Evolutionary conservation across 2,113 vertebrate species (phyloP).

Genomic region (Anser cygnoides): DNA sequence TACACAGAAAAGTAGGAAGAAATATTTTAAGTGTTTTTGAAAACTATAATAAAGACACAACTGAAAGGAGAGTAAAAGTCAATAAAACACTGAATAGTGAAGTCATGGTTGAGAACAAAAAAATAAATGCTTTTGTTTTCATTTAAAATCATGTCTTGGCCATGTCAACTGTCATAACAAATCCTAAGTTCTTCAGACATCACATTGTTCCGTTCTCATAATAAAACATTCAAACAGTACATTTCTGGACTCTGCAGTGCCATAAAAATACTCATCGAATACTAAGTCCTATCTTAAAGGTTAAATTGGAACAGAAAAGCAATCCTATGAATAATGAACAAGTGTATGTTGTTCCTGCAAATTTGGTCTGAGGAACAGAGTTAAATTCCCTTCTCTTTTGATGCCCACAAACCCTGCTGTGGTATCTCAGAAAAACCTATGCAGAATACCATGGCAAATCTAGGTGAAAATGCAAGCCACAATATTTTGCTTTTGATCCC

Average conservation of each 20-base stretch:
- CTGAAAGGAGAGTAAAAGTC: neutral
- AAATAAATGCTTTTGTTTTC: neutral
- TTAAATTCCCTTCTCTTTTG: neutral
- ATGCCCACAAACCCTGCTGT: neutral
- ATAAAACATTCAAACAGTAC: neutral
- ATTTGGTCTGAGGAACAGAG: neutral
- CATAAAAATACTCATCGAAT: neutral
- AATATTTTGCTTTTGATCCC: neutral
- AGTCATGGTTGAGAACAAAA: neutral
- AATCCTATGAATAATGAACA: neutral
- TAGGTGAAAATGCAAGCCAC: neutral
- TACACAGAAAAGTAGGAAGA: neutral
- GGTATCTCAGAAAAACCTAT: neutral
- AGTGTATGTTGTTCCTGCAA: neutral
- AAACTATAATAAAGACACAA: neutral
- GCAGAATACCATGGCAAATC: neutral
- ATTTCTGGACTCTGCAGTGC: neutral
- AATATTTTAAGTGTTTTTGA: neutral
- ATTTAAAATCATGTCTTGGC: neutral
- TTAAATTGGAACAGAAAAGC: neutral
- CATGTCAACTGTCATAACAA: neutral
- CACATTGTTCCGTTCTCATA: neutral
- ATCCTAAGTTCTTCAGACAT: neutral
- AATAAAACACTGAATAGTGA: neutral
- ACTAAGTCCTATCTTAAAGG: neutral